A percentile compares a stretch with the other conserved stretches of the same genome.
Evolutionary conservation across 2,113 vertebrate species (phyloP).

Genomic region (Ceyx melanurus): DNA sequence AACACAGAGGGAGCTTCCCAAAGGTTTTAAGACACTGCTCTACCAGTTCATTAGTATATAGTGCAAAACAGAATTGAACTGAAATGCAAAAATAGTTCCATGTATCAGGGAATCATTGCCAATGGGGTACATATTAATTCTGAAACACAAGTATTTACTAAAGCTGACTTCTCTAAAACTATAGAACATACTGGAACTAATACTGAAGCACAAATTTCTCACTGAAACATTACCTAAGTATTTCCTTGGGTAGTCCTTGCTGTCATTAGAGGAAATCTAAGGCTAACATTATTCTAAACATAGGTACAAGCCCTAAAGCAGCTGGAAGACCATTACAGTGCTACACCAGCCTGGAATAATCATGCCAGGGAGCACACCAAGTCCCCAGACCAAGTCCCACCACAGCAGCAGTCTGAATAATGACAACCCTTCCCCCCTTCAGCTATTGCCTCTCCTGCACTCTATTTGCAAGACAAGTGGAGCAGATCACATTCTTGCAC

Average conservation of each 20-base stretch:
- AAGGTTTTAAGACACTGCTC: not conserved
- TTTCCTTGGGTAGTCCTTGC: not conserved
- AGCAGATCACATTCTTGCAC: not conserved
- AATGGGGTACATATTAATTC: not conserved
- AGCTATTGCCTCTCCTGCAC: not conserved
- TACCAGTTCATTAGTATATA: fast-evolving
- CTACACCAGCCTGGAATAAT: not conserved
- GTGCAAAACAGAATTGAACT: not conserved
- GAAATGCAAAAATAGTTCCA: not conserved
- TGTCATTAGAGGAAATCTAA: not conserved
- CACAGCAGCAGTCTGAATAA: not conserved
- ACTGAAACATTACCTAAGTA: not conserved
- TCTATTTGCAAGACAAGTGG: not conserved
- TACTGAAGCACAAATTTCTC: not conserved
- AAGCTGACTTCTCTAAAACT: not conserved
- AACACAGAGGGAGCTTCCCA: not conserved
- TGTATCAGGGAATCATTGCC: not conserved
- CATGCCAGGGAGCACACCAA: not conserved
- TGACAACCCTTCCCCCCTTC: not conserved
- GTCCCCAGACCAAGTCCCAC: not conserved
- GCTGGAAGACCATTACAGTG: not conserved
- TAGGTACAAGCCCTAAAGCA: not conserved
- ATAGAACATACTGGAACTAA: not conserved
- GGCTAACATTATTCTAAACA: not conserved
- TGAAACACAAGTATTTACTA: not conserved